These are phyloP conservation scores for Ctenosaura bakeri DNA, from an alignment of 2,797 vertebrate genomes.

Conservation along the genomic window DNA sequence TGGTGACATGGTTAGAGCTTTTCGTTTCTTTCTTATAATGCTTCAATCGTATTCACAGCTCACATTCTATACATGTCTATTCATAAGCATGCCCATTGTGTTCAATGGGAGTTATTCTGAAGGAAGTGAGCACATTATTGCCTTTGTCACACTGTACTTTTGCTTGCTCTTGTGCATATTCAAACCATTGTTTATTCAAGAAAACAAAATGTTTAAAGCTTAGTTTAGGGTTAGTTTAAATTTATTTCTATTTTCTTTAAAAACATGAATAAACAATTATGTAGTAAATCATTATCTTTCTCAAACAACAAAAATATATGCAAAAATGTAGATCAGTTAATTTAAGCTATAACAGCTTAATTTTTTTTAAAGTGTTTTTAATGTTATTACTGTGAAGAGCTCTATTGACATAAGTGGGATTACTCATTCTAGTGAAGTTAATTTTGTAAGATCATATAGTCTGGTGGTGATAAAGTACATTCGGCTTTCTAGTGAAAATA, in stretches of 20 bases:
- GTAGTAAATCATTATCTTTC: neutral
- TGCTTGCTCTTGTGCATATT: neutral
- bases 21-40: neutral
- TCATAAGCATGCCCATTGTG: neutral
- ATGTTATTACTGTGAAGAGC: neutral
- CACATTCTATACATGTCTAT: neutral
- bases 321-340: neutral
- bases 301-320: neutral
- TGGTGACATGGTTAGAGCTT: neutral
- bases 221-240: neutral
- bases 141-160: neutral
- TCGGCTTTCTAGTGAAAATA: slow-evolving; percentile 4
- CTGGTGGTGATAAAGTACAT: neutral
- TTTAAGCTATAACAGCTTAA: neutral
- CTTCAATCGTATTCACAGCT: neutral
- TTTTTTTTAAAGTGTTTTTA: neutral
- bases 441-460: neutral
- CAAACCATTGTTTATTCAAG: neutral
- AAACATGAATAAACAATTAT: neutral
- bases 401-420: slow-evolving; percentile 11
- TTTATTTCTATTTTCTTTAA: slow-evolving; percentile 5
- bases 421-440: slow-evolving; percentile 19
- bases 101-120: neutral
- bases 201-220: neutral
- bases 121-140: neutral